phyloP scores from a whole-genome alignment of 2,113 vertebrate species.

The Prionailurus viverrinus region DNA sequence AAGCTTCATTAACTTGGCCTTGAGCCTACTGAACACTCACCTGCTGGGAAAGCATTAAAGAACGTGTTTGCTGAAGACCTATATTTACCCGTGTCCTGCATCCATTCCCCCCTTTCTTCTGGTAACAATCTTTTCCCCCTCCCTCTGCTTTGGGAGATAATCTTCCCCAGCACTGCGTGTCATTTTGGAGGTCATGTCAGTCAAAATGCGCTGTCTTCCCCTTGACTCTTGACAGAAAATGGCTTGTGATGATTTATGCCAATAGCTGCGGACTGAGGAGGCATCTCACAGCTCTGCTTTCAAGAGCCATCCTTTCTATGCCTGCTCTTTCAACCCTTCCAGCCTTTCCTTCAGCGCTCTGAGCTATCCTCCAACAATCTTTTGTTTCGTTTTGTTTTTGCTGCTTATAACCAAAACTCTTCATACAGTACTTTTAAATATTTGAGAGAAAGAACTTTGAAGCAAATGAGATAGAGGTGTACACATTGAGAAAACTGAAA shows the following conservation, averaged over 20 bases:
- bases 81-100: not conserved
- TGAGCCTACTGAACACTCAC: not conserved
- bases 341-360: not conserved
- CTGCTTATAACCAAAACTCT: not conserved
- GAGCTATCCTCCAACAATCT: not conserved
- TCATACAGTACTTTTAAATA: not conserved
- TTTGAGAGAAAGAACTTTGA: slow-evolving; percentile 15
- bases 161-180: not conserved
- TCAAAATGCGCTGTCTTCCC: not conserved
- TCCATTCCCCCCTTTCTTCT: not conserved
- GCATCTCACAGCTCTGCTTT: not conserved
- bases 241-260: not conserved
- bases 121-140: not conserved
- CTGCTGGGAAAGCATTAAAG: slow-evolving; percentile 8
- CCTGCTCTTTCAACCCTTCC: not conserved
- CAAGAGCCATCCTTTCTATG: not conserved
- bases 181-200: not conserved
- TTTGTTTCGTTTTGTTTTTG: not conserved
- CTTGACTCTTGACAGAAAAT: not conserved
- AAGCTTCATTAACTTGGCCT: not conserved
- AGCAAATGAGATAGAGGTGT: not conserved
- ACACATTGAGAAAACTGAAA: not conserved
- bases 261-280: not conserved
- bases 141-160: not conserved
- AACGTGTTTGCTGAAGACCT: not conserved